These are phyloP conservation scores for Pandemis heparana DNA, from an alignment of 2,888 invertebrate genomes.

Conservation along the genomic window DNA sequence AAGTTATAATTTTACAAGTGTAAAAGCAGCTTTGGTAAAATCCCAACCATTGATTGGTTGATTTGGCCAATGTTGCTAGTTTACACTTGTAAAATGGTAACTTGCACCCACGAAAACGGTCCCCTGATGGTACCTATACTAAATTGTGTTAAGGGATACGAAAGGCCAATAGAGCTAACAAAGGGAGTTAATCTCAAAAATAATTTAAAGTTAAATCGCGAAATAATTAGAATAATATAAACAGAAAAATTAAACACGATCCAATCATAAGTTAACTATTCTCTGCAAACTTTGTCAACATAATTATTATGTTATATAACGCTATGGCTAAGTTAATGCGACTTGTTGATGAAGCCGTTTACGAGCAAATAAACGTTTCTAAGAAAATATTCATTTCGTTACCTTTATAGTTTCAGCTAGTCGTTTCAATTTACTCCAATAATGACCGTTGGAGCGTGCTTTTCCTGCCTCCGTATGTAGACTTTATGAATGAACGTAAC, in stretches of 20 bases:
- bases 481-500: constrained; percentile 59
- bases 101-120: no score
- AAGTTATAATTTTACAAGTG: no score
- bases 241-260: neutral
- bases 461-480: constrained; percentile 70
- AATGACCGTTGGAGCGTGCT: constrained; percentile 47
- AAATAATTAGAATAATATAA: neutral
- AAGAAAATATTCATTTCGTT: constrained; percentile 6
- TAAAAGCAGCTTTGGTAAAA: no score
- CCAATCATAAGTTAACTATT: constrained; percentile 2
- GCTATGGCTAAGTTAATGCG: neutral
- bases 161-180: neutral
- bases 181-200: neutral
- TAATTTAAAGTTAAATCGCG: neutral
- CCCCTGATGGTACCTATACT: no score
- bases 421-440: constrained; percentile 18
- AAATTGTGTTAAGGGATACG: neutral
- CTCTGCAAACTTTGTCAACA: constrained; percentile 15
- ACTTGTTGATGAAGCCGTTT: neutral
- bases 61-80: no score
- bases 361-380: neutral
- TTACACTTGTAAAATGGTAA: no score
- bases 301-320: constrained; percentile 21
- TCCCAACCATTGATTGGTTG: no score
- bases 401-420: neutral